phyloP scores from a whole-genome alignment of 2,113 vertebrate species.

The Steatornis caripensis region DNA sequence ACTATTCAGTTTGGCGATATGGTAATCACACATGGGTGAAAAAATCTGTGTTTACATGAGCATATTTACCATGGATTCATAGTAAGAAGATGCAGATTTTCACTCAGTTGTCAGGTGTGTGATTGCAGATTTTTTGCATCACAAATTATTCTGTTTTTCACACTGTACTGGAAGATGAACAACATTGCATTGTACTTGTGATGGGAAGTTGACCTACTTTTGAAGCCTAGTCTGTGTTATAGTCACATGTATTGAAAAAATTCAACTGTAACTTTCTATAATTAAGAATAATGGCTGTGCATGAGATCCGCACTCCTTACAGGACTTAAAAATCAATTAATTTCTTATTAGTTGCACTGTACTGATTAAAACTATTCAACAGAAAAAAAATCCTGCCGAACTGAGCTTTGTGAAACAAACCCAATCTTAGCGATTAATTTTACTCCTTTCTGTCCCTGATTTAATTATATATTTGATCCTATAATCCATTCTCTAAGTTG shows the following conservation, averaged over 20 bases:
- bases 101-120: neutral
- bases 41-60: neutral
- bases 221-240: constrained; percentile 24
- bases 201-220: constrained; percentile 27
- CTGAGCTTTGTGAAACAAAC: constrained; percentile 33
- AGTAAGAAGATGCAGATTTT: neutral
- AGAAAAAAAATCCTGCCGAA: constrained; percentile 52
- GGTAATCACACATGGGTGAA: neutral
- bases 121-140: neutral
- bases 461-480: constrained; percentile 55
- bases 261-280: constrained; percentile 58
- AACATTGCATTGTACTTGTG: neutral
- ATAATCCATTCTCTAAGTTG: constrained; percentile 10
- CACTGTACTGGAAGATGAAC: neutral
- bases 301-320: constrained; percentile 42
- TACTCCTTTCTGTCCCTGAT: constrained; percentile 16
- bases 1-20: neutral
- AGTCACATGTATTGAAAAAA: constrained; percentile 49
- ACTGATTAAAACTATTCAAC: constrained; percentile 33
- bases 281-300: constrained; percentile 60
- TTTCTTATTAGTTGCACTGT: constrained; percentile 60
- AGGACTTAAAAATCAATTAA: constrained; percentile 69
- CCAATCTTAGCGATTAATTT: constrained; percentile 45
- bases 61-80: neutral
- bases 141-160: neutral